These are phyloP conservation scores for Pedionomus torquatus DNA, from an alignment of 2,113 vertebrate species.

Conservation along the genomic window DNA sequence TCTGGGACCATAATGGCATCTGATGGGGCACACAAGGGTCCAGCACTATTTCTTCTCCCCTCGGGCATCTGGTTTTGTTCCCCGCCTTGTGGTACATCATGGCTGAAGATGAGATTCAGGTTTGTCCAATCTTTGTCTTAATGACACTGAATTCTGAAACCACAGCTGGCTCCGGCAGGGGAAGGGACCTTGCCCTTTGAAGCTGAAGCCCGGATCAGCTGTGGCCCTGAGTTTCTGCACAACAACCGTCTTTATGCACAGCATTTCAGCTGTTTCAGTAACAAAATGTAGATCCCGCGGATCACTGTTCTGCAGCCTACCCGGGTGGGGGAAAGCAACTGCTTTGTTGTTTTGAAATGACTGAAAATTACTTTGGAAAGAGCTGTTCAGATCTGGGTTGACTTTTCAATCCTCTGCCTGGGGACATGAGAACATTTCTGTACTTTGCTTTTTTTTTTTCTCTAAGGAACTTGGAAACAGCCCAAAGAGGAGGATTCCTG, in stretches of 20 bases:
- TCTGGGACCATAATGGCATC: not conserved
- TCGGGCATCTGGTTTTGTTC: not conserved
- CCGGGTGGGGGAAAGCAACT: not conserved
- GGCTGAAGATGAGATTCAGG: not conserved
- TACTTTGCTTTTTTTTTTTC: not conserved
- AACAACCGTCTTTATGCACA: rapidly evolving
- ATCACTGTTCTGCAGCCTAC: not conserved
- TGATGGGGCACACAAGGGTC: not conserved
- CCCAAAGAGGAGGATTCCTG: not conserved
- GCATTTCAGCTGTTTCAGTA: not conserved
- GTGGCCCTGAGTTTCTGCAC: not conserved
- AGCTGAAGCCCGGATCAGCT: too few species aligned
- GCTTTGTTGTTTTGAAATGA: not conserved
- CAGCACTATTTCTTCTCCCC: not conserved
- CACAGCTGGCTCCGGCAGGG: not conserved
- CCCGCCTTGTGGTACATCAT: rapidly evolving
- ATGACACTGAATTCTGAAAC: not conserved
- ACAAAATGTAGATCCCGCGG: not conserved
- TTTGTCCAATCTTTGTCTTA: not conserved
- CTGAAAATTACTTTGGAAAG: not conserved
- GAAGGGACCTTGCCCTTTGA: not conserved
- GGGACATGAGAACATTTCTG: not conserved
- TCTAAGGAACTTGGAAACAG: not conserved
- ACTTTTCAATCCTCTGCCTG: not conserved
- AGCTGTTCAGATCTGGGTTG: not conserved